Evolutionary conservation across 2,797 vertebrate genomes (phyloP).

Genomic region (Chaetodon trifasciatus): DNA sequence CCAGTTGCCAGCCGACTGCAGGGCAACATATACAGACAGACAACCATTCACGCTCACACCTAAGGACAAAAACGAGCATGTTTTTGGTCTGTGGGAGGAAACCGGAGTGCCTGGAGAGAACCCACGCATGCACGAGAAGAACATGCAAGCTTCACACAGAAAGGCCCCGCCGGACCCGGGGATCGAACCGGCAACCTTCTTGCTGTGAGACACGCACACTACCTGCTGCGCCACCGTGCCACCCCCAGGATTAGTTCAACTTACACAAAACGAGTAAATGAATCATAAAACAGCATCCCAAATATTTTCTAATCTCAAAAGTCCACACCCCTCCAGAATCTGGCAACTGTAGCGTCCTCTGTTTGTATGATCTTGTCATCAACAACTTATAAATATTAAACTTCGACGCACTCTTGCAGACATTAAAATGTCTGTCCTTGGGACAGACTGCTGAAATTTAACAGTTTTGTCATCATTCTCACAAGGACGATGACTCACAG

Average conservation of each 20-base stretch:
- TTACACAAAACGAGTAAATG: background rate
- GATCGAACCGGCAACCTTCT: too few species aligned
- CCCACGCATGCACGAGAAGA: too few species aligned
- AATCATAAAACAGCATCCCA: constrained; percentile 4
- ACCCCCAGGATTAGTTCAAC: background rate
- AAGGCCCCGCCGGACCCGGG: too few species aligned
- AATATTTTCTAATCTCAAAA: constrained; percentile 16
- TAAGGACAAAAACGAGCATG: too few species aligned
- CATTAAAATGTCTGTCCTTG: constrained; percentile 28
- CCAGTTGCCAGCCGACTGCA: too few species aligned
- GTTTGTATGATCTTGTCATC: constrained; percentile 9
- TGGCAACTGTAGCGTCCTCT: background rate
- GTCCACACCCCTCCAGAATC: background rate
- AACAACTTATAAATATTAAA: constrained; percentile 30
- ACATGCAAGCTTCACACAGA: too few species aligned
- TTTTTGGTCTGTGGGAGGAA: too few species aligned
- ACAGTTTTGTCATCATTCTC: constrained; percentile 29
- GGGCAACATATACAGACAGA: too few species aligned
- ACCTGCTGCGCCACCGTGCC: too few species aligned
- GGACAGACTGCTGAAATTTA: constrained; percentile 10
- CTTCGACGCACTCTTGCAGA: background rate
- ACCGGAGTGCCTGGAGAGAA: too few species aligned
- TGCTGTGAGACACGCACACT: too few species aligned
- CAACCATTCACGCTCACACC: too few species aligned
- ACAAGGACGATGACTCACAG: constrained; percentile 31